phyloP scores from a whole-genome alignment of 2,113 vertebrate genomes.

The Alouatta palliata region DNA sequence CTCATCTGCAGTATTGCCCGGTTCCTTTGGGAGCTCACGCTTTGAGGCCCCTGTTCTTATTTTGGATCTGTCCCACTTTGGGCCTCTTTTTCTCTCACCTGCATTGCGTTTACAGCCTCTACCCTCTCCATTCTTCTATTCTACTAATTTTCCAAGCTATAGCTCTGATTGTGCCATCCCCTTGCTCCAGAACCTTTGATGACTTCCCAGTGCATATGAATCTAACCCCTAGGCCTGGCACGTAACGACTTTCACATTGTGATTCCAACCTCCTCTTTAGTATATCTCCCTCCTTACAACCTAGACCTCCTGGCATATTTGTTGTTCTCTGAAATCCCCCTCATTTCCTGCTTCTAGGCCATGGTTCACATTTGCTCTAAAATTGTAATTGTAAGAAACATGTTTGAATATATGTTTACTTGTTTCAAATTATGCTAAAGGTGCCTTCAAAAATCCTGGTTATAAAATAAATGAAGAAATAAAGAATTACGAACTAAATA shows the following conservation, averaged over 20 bases:
- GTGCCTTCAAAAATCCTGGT: conserved; percentile 16
- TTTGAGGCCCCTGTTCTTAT: neutral
- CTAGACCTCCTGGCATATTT: neutral
- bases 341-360: conserved; percentile 17
- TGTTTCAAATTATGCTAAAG: conserved; percentile 30
- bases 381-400: conserved; percentile 60
- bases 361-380: conserved; percentile 15
- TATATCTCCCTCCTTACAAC: conserved; percentile 12
- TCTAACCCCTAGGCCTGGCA: neutral
- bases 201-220: conserved; percentile 3
- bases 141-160: neutral
- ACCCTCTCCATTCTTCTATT: neutral
- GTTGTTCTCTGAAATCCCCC: conserved; percentile 34
- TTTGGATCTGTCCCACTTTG: neutral
- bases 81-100: neutral
- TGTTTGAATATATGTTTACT: conserved; percentile 26
- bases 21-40: neutral
- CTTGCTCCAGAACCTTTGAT: conserved; percentile 54
- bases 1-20: neutral
- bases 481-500: conserved; percentile 1
- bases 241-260: neutral
- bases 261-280: neutral
- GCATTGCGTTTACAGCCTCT: neutral
- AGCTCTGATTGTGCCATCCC: neutral
- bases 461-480: conserved; percentile 25